phyloP scores from a whole-genome alignment of 2,113 vertebrate genomes.

The Ptyas mucosa region DNA sequence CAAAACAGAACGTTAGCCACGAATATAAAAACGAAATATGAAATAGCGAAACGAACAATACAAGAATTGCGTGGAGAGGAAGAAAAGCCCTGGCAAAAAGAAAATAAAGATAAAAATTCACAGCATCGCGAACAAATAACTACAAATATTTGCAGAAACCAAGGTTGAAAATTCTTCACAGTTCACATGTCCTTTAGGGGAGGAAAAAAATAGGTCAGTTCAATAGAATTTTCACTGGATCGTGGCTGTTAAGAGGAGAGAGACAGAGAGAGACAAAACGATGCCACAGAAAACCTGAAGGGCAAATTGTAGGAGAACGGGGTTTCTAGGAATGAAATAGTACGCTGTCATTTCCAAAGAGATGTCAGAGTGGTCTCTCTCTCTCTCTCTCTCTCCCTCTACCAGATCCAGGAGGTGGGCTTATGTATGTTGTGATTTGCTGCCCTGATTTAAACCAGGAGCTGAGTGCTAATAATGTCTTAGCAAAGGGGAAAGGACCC shows the following conservation, averaged over 20 bases:
- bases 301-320: conserved; percentile 20
- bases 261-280: background rate
- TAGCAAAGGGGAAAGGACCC: background rate
- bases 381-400: background rate
- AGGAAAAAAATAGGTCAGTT: conserved; percentile 52
- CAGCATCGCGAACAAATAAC: background rate
- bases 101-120: background rate
- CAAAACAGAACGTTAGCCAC: background rate
- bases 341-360: background rate
- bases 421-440: background rate
- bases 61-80: background rate
- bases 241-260: background rate
- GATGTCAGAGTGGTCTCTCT: background rate
- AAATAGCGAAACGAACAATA: background rate
- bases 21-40: background rate
- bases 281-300: background rate
- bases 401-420: background rate
- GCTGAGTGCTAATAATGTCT: background rate
- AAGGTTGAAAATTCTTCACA: conserved; percentile 31
- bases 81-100: background rate
- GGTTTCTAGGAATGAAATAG: background rate
- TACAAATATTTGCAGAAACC: background rate
- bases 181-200: conserved; percentile 35
- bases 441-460: background rate
- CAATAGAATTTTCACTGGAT: conserved; percentile 46